Conservation (phyloP, 2,113 vertebrate genomes). For the Nothocercus nigrocapillus region DNA sequence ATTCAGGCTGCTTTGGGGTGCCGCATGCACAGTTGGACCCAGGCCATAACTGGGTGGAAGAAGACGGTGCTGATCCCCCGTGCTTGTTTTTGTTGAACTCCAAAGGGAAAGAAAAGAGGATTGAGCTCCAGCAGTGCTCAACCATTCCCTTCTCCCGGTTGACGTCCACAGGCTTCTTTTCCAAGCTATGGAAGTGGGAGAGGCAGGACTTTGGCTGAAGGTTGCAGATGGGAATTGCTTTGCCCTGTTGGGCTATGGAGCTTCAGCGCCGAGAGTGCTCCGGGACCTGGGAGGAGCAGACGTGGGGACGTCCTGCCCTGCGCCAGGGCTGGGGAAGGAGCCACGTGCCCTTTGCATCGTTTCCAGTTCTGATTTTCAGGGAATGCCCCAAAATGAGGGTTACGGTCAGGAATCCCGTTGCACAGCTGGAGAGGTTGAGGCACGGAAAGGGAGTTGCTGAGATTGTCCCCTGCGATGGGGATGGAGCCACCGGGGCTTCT, state of each 20-base stretch:
- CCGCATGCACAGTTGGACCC: neutral
- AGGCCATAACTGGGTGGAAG: rapidly evolving
- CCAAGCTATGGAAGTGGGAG: neutral
- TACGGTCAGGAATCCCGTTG: neutral
- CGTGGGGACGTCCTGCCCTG: neutral
- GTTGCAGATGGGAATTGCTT: neutral
- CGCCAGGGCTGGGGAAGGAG: neutral
- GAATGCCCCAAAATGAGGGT: neutral
- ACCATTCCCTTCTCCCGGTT: neutral
- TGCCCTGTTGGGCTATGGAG: rapidly evolving
- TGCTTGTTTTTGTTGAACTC: neutral
- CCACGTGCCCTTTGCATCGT: neutral
- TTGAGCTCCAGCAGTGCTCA: rapidly evolving
- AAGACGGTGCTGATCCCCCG: neutral
- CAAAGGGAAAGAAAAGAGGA: neutral
- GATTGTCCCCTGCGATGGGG: too few relatives aligned
- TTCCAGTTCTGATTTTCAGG: neutral
- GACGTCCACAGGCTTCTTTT: neutral
- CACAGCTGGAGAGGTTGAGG: neutral
- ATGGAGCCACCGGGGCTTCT: too few relatives aligned
- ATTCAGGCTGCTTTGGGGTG: neutral
- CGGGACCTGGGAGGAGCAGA: neutral
- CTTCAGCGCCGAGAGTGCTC: rapidly evolving
- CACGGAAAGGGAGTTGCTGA: too few relatives aligned
- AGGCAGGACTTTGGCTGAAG: neutral